Base-by-base conservation (phyloP, 1,140 invertebrate species). In the Colletes gigas region DNA sequence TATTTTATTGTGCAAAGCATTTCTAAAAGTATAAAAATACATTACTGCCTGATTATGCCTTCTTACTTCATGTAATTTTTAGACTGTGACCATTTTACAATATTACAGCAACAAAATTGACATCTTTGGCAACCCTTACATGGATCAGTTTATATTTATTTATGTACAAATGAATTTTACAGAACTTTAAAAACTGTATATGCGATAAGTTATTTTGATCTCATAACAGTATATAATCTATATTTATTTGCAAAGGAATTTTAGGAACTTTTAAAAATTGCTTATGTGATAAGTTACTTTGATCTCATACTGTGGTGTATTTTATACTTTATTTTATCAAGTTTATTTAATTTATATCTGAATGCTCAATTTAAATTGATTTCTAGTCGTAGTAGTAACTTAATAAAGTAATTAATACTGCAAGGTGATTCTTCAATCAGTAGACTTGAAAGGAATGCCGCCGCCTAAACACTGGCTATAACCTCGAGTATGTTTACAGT, bases 241-340 rank as follows among this genome's bases (percentile, higher is more conserved):
- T 63, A 63, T 76, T 78, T 72, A 72, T 55, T 65, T 54, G 41
- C 39, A 21, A 62, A 66, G 12, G 14, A 30, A 63, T 63, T 72
- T 78, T 30, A 44, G 44, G 55, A 65, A 47, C 39, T 59, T 78
- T 78, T 72, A 62, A 70, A 15, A 71, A 81, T 39, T 80, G 39
- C 70, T 19, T 39, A 55, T n/a, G 19, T 54, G 57, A 83, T 84
- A 81, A 66, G 84, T 52, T 81, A 57, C 47, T 85, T 81, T 85
- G 78, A 85, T 84, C 83, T 85, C 83, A 57, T 65, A 71, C 66
- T 80, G 54, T 83, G 44, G 57, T 70, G 15, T 80, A 78, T 55
- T 21, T 73, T 85, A 81, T 63, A 14, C 9, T 70, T 57, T 57
- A 72, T 71, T 85, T 79, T 57, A 71, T 59, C 66, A 59, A 68